Base-by-base conservation (phyloP, 2,888 invertebrate genomes). In the Unio delphinus region DNA sequence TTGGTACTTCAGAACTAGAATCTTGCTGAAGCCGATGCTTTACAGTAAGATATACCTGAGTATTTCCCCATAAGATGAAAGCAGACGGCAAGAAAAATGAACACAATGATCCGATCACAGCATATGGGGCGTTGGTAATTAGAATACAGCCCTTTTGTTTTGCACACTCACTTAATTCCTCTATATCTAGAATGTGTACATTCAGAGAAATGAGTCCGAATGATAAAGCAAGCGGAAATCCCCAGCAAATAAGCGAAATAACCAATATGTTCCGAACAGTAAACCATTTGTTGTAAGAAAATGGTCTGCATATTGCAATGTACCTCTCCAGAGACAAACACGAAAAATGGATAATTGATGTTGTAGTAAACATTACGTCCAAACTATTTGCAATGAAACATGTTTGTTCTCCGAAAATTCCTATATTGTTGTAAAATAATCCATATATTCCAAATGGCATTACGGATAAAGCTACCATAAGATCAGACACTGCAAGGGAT, bases 131-230 rank as follows among this genome's bases (percentile, higher is more conserved):
- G 45, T 45, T 45, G 45, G 45, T 45, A 45, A 45, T 45, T 3
- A 45, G 45, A 15, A 45, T 45, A 15, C 45, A 45, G 15, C 45
- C 45, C 11, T 15, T 45, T 45, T 3, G 8, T 45, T 15, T 45
- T 11, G 45, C 45, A 65, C 69, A 75, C 23, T 58, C 3, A 5
- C 63, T 3, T 26, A 61, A 55, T 11, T 67, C 8, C 5, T 69
- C 67, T 18, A 65, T 55, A 20, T 61, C 67, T 4, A 34, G n/a
- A 8, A 20, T n/a, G 26, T 69, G 66, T 23, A 61, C 55, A 30
- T 68, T 70, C 4, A 69, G 69, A 26, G 72, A 30, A 45, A 75
- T 67, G 17, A 72, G 56, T 20, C 72, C 74, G 64, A 69, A 75
- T 3, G 72, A 69, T 8, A 65, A n/a, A 5, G 30, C 18, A 3